Evolutionary conservation across 2,888 invertebrate species (phyloP), one percentile per base, ranked within the genome.

Genomic region (Hyles lineata): DNA sequence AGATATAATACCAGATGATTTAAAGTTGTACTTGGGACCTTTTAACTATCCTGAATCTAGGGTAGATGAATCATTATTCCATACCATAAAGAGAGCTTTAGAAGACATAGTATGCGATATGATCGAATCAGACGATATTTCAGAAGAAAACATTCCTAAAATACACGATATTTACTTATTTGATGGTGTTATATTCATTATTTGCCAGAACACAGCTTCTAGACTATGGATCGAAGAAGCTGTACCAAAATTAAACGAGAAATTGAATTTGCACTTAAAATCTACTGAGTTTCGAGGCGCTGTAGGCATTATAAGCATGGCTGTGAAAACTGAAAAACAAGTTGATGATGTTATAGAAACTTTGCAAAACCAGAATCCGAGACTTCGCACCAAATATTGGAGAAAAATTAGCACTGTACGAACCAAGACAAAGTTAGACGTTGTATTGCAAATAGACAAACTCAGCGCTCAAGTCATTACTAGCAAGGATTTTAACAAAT

Each of bases 271-370:
- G 0, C 84, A 83, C 74, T 80, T 94, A 2, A 92, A 91, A 78
- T 83, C 89, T 0, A 93, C 93, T 0, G 93, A 94, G 74, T 93
- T 91, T 73, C 85, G 94, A n/a, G 94, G 94, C 0, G 92, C 92
- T 0, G 94, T 94, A 0, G 94, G 94, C 0, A 93, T 93, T 15
- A 83, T 94, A 17, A 94, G 89, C 71, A 91, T 94, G 90, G 75
- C 83, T 5, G 83, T 90, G 0, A 89, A 88, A 75, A 89, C 90
- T 0, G 81, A 83, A 0, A 90, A 84, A 77, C 83, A 85, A 6
- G 85, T 89, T 0, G 89, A 92, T 32, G 90, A 89, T 21, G 87
- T 93, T 0, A 89, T 94, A 25, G 75, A 78, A 0, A 81, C 83
- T 61, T 78, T 94, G 60, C 94, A 94, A 75, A 78, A 83, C 23